A percentile compares a stretch with the other conserved stretches of the same genome.
phyloP scores from a whole-genome alignment of 1,140 invertebrate species.

The Aphelinus certus region DNA sequence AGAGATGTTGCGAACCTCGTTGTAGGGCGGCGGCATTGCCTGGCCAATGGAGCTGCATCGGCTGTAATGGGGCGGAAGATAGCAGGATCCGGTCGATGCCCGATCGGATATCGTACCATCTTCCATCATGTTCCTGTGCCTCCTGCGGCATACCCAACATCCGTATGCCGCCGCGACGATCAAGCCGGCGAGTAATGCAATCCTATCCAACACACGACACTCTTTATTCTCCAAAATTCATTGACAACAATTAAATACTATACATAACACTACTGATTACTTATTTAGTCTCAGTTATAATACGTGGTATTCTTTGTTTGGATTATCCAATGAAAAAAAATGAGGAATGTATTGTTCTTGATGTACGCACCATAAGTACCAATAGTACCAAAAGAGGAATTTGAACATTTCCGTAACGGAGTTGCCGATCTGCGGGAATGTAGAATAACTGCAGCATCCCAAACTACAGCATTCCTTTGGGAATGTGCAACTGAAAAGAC shows the following conservation, averaged over 20 bases:
- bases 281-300: too few relatives aligned
- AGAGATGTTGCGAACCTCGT: conserved; percentile 70
- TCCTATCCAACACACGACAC: conserved; percentile 58
- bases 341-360: too few relatives aligned
- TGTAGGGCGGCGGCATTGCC: conserved; percentile 81
- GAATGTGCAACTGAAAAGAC: conserved; percentile 67
- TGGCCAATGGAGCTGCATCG: conserved; percentile 81
- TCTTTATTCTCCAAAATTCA: too few relatives aligned
- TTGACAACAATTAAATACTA: too few relatives aligned
- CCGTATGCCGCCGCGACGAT: conserved; percentile 70
- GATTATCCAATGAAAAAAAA: too few relatives aligned
- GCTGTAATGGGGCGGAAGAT: conserved; percentile 80
- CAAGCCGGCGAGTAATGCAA: conserved; percentile 69
- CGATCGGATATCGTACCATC: conserved; percentile 71
- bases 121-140: conserved; percentile 58
- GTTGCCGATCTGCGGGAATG: conserved; percentile 64
- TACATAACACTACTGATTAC: too few relatives aligned
- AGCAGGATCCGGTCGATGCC: conserved; percentile 78
- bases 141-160: conserved; percentile 74
- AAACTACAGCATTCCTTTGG: conserved; percentile 78
- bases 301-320: too few relatives aligned
- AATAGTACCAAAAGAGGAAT: conserved; percentile 62
- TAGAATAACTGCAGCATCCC: conserved; percentile 73
- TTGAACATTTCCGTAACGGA: conserved; percentile 63
- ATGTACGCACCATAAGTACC: conserved; percentile 60